Evolutionary conservation across 2,797 vertebrate genomes (phyloP).

Genomic region (Enteromius anoplus): DNA sequence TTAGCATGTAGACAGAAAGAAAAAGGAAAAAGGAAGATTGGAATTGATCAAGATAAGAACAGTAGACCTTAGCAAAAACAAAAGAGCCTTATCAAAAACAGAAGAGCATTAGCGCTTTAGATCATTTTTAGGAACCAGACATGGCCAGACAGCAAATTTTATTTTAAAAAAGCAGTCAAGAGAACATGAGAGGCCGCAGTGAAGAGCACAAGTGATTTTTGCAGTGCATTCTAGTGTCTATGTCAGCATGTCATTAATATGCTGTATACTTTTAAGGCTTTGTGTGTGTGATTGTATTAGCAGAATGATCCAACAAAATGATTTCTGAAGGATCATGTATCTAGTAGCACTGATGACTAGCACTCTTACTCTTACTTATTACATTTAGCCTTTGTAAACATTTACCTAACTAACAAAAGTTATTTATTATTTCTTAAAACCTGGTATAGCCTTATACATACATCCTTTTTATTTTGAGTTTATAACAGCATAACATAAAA

Average conservation of each 20-base stretch:
- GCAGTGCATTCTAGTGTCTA: not conserved
- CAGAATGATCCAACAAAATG: not conserved
- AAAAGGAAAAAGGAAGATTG: conserved; percentile 20
- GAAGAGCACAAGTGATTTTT: not conserved
- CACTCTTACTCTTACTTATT: not conserved
- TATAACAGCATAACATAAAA: not conserved
- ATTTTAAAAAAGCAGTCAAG: not conserved
- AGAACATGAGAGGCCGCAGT: not conserved
- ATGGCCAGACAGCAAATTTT: not conserved
- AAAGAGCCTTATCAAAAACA: not conserved
- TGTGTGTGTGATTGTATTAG: not conserved
- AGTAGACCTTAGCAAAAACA: not conserved
- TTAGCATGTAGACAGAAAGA: conserved; percentile 44
- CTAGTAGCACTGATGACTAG: not conserved
- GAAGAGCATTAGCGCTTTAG: not conserved
- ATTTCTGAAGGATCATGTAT: not conserved
- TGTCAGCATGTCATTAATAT: not conserved
- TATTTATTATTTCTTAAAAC: not conserved
- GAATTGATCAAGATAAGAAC: conserved; percentile 1
- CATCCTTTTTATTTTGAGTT: not conserved
- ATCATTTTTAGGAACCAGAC: conserved; percentile 11
- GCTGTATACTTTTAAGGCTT: not conserved
- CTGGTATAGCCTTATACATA: not conserved
- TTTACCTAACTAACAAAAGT: not conserved
- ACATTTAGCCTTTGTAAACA: not conserved